Base-by-base conservation (phyloP, 1,140 invertebrate species). In the Wiebesia pumilae region DNA sequence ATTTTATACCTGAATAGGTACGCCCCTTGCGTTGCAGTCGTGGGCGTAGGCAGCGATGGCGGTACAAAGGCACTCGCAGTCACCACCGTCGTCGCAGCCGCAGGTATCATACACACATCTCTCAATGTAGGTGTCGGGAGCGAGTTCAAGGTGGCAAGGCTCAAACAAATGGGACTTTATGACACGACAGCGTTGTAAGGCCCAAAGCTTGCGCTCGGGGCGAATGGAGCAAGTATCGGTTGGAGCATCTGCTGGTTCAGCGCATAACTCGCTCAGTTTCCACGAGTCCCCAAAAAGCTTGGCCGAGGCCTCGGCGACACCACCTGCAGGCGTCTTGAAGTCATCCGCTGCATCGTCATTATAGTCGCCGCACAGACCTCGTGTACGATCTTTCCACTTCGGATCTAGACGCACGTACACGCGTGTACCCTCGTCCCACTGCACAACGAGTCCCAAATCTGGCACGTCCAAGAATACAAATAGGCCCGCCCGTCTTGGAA, bases 301-400 rank as follows among this genome's bases (percentile, higher is more conserved):
- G 0, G 96, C 94, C 19, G 96, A 96, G 0, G 95, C 96, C 90
- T 98, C 97, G 3, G 95, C 93, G 38, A 96, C 91, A 0, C 97
- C 97, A 35, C 96, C 95, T 0, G 96, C 96, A 0, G 97, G 97
- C 9, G 97, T 97, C 91, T 96, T 95, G 94, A 98, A 98, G 90
- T 98, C 97, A 89, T 98, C 97, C 16, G 94, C 94, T 82, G 95
- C 95, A 90, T 98, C 96, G 43, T 96, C 96, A 92, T 99, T 98
- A 91, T 97, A 98, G 92, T 99, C 98, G 0, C 98, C 98, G 92
- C 98, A 99, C 4, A 99, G 93, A 79, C 98, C 98, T 93, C 95
- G 96, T 9, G 98, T 95, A 94, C 96, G 90, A 62, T 95, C 95
- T 90, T 96, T 96, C 97, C 97, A 98, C 87, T 95, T 95, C 2